Evolutionary conservation across 2,113 vertebrate genomes (phyloP).

Genomic region (Hepsetus odoe): DNA sequence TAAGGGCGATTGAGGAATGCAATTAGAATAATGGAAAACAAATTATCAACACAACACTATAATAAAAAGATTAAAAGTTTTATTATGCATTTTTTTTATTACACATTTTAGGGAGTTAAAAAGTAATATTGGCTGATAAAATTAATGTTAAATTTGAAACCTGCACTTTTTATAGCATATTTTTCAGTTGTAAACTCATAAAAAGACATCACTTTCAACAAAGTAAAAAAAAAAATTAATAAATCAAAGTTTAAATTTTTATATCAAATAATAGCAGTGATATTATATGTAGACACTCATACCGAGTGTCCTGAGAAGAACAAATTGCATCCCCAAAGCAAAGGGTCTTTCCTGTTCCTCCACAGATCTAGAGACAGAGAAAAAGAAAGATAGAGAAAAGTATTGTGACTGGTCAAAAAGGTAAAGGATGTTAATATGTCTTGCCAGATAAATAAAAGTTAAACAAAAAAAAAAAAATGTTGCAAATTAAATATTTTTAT

Average conservation of each 20-base stretch:
- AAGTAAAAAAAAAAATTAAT: neutral
- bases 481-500: too few relatives aligned
- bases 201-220: too few relatives aligned
- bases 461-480: too few relatives aligned
- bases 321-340: slow-evolving; percentile 98
- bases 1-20: neutral
- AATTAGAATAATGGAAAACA: neutral
- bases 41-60: neutral
- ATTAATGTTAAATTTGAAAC: too few relatives aligned
- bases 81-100: too few relatives aligned
- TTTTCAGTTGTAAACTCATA: too few relatives aligned
- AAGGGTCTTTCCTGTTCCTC: slow-evolving; percentile 95
- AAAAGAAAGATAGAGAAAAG: neutral
- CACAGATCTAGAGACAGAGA: slow-evolving; percentile 82
- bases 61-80: too few relatives aligned
- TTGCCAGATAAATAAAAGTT: too few relatives aligned
- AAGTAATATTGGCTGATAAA: too few relatives aligned
- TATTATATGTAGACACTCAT: slow-evolving; percentile 57
- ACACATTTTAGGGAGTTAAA: too few relatives aligned
- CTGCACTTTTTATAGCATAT: too few relatives aligned
- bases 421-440: too few relatives aligned
- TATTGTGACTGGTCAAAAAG: neutral
- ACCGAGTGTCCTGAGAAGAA: slow-evolving; percentile 97
- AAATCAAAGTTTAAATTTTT: neutral
- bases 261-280: neutral